These are phyloP conservation scores for Protula sp. DNA, from an alignment of 2,888 invertebrate species.

Conservation along the genomic window DNA sequence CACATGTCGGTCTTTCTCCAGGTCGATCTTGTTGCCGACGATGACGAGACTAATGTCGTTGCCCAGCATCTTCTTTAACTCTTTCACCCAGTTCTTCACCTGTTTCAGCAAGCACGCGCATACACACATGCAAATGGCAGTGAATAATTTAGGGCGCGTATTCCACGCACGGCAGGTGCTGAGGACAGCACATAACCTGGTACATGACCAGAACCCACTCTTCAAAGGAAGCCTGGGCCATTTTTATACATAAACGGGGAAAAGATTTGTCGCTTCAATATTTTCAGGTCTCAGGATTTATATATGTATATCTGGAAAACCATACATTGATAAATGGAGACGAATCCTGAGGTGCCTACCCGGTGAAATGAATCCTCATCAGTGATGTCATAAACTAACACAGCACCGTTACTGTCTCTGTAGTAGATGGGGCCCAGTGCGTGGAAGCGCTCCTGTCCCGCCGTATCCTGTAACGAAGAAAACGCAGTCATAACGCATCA, in stretches of 20 bases:
- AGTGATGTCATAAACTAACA: slow-evolving; percentile 96
- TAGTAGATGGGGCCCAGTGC: slow-evolving; percentile 98
- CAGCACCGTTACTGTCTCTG: slow-evolving; percentile 92
- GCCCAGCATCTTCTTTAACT: slow-evolving; percentile 91
- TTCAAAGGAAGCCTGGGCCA: too few relatives aligned
- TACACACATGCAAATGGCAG: slow-evolving; percentile 1
- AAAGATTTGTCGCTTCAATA: too few relatives aligned
- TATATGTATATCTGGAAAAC: too few relatives aligned
- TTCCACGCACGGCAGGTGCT: too few relatives aligned
- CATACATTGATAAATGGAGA: too few relatives aligned
- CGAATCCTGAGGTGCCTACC: slow-evolving; percentile 61
- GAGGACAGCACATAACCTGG: too few relatives aligned
- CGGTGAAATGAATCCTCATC: slow-evolving; percentile 94
- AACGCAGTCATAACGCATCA: too few relatives aligned
- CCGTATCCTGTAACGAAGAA: slow-evolving; percentile 69
- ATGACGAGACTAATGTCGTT: slow-evolving; percentile 85
- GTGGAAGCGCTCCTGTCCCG: slow-evolving; percentile 95
- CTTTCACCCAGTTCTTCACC: slow-evolving; percentile 98
- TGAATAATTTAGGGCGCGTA: too few relatives aligned
- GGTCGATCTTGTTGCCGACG: slow-evolving; percentile 94
- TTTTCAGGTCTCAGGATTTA: too few relatives aligned
- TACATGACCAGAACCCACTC: too few relatives aligned
- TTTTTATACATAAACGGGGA: too few relatives aligned
- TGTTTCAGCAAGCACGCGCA: slow-evolving; percentile 54
- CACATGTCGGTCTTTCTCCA: slow-evolving; percentile 85